Conservation (phyloP, 2,113 vertebrate species). For the Clinocottus analis region DNA sequence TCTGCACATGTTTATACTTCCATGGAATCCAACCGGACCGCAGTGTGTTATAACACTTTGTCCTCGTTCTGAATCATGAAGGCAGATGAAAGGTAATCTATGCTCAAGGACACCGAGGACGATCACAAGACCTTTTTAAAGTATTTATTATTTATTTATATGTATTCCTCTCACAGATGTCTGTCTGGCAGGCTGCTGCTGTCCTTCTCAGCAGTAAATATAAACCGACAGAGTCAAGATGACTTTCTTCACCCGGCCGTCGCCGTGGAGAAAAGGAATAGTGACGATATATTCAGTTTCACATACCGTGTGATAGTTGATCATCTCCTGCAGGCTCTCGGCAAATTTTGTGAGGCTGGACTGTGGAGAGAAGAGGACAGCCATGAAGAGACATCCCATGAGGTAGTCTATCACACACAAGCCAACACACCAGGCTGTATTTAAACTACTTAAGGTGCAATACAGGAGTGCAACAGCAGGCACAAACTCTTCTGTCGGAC, state of each 20-base stretch:
- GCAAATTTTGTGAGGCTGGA: constrained; percentile 94
- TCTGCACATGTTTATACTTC: constrained; percentile 1
- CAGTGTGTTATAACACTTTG: constrained; percentile 9
- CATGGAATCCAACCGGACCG: background rate
- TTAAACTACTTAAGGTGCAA: background rate
- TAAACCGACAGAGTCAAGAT: constrained; percentile 30
- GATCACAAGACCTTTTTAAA: constrained; percentile 2
- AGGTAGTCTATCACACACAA: too few relatives aligned
- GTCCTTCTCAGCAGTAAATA: constrained; percentile 44
- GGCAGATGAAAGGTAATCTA: background rate
- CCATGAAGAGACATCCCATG: too few relatives aligned
- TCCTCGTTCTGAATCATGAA: background rate
- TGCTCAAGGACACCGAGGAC: background rate
- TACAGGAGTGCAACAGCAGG: background rate
- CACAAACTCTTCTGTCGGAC: background rate
- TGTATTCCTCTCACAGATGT: background rate
- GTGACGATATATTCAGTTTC: constrained; percentile 48
- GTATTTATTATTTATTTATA: background rate
- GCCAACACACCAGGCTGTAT: background rate
- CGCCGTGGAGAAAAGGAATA: background rate
- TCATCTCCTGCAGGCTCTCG: constrained; percentile 97
- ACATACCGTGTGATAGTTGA: constrained; percentile 95
- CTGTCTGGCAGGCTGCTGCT: constrained; percentile 7
- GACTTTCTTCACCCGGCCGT: constrained; percentile 49
- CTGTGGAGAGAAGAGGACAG: constrained; percentile 77